Evolutionary conservation across 2,113 vertebrate genomes (phyloP).

Genomic region (Ochotona curzoniae): DNA sequence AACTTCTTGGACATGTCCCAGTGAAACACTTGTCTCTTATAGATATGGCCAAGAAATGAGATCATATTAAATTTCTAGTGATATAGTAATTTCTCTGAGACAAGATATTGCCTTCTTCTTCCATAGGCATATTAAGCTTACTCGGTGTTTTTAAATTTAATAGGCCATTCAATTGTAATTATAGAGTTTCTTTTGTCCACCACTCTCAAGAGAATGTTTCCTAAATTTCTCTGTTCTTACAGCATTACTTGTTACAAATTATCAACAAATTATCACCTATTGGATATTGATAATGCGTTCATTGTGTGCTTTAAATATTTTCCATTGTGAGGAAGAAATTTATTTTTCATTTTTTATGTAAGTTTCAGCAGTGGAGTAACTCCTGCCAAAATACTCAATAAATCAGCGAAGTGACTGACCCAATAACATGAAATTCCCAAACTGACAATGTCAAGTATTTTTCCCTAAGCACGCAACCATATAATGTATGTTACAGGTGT

Average conservation of each 20-base stretch:
- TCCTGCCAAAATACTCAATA: neutral
- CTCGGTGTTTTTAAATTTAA: constrained; percentile 54
- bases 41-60: constrained; percentile 16
- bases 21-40: neutral
- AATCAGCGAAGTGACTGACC: neutral
- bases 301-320: constrained; percentile 27
- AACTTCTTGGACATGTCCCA: constrained; percentile 18
- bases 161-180: constrained; percentile 51
- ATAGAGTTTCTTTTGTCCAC: neutral
- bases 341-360: constrained; percentile 40
- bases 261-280: constrained; percentile 52
- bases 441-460: neutral
- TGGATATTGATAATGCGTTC: constrained; percentile 54
- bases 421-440: neutral
- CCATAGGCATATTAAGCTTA: constrained; percentile 1
- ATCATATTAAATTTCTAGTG: neutral
- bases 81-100: constrained; percentile 14
- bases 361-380: neutral
- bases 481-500: neutral
- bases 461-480: neutral
- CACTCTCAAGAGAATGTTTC: constrained; percentile 14
- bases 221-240: constrained; percentile 25
- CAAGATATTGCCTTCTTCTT: constrained; percentile 27
- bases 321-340: neutral
- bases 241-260: constrained; percentile 22